Base-by-base conservation (phyloP, 2,888 invertebrate genomes). In the Deroplatys truncata region DNA sequence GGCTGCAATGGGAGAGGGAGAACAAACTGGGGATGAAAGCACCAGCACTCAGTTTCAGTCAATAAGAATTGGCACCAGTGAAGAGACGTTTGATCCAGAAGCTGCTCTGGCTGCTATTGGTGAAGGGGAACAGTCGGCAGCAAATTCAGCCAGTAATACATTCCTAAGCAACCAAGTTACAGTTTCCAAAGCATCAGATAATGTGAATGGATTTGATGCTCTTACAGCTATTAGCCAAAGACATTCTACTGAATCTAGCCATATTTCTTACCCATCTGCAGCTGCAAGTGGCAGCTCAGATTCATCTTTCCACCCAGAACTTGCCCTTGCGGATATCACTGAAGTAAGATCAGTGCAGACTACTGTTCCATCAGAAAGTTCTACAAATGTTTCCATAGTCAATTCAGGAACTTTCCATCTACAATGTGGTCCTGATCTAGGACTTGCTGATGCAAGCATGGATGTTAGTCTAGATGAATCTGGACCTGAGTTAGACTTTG, bases 401-500 rank as follows among this genome's bases (percentile, higher is more conserved):
- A 89, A 89, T 72, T 35, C 86, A 4, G 72, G 86, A 20, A 35
- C 86, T 13, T 89, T 89, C 31, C 86, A 86, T 25, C 28, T 89
- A 29, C 89, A 89, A 31, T 86, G 86, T 35, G 89, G 49, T 29
- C 88, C 89, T n/a, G 90, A 88, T 25, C 84, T 89, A 28, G 88
- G 90, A 31, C 84, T 90, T 35, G 86, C 88, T n/a, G 90, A 87
- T 72, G 85, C 89, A 28, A 72, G 84, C 29, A 89, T 89, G 85
- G 89, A 90, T 82, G 90, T 90, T n/a, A 90, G 90, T 72, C 35
- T 90, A 28, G 90, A 90, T 29, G 90, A 90, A 86, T 90, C 90
- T 13, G 90, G 89, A 9, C 88, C 93, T 1, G 93, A 93, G 85
- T 91, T 93, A 20, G 93, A 93, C 91, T 93, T 93, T 90, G 93